Evolutionary conservation across 2,888 invertebrate genomes (phyloP), one percentile per base, ranked within the genome.

Genomic region (Pecten maximus): DNA sequence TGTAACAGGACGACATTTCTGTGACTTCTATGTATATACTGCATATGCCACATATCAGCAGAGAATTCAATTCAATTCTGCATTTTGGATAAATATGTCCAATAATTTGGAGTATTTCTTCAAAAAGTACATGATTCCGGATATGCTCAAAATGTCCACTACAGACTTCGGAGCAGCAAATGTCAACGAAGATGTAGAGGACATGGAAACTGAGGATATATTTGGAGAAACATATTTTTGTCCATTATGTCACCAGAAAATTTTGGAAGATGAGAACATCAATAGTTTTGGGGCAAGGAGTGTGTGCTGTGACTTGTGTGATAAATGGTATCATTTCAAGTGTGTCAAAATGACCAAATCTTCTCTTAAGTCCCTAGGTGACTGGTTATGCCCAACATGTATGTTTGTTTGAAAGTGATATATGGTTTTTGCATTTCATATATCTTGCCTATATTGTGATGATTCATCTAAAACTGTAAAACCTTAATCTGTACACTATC

Each of bases 11-110:
- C 0, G 60, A 23, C 23, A n/a, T 2, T 60, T 60, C 23, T 60
- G 60, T 60, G 60, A 60, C 60, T 60, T 60, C 23, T 60, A 60
- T 60, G 60, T 60, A 23, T 60, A 60, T n/a, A 60, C 60, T n/a
- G 1, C 60, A 60, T 60, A 60, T 60, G 60, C 60, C 60, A 60
- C 23, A 60, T 60, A 23, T 23, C 60, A 60, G 23, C n/a, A 60
- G 6, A 60, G 60, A 60, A 60, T 60, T 23, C 3, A 0, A 8
- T 60, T n/a, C n/a, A 60, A 60, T n/a, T 23, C 6, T 23, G 0
- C 23, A 2, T 60, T 23, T 6, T 60, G 60, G 60, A 23, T 23
- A 60, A 60, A 2, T n/a, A n/a, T 60, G 60, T 60, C 2, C 60
- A 60, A n/a, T n/a, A n/a, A n/a, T n/a, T n/a, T n/a, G n/a, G n/a